Evolutionary conservation across 2,113 vertebrate species (phyloP).

Genomic region (Sinocyclocheilus anophthalmus): DNA sequence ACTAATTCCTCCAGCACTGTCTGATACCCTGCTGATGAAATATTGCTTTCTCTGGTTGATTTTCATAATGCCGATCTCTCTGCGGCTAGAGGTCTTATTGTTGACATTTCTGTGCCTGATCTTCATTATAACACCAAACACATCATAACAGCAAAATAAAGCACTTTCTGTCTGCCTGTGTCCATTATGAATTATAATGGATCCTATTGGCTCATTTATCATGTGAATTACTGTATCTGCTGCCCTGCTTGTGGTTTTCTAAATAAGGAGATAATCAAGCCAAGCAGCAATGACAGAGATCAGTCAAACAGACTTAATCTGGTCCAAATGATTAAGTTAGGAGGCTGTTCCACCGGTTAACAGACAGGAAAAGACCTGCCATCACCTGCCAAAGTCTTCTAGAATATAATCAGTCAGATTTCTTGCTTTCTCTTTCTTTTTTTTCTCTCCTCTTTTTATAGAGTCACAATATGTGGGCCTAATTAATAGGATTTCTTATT

Average conservation of each 20-base stretch:
- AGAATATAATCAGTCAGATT: neutral
- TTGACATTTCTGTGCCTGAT: neutral
- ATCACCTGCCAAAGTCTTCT: constrained; percentile 27
- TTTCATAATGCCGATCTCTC: neutral
- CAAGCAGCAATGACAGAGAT: constrained; percentile 24
- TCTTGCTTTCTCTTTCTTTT: neutral
- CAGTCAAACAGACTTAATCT: constrained; percentile 11
- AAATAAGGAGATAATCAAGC: constrained; percentile 20
- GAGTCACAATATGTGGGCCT: constrained; percentile 12
- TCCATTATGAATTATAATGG: constrained; percentile 5
- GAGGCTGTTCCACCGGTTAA: constrained; percentile 7
- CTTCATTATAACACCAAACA: neutral
- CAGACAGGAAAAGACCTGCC: constrained; percentile 18
- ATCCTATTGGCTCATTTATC: constrained; percentile 5
- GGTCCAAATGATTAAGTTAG: constrained; percentile 26
- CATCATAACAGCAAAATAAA: neutral
- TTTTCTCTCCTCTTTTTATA: neutral
- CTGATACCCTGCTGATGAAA: constrained; percentile 19
- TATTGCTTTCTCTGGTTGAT: neutral
- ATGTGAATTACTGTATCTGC: constrained; percentile 27
- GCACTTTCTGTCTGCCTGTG: neutral
- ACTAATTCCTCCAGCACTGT: neutral
- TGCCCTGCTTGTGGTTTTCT: constrained; percentile 7
- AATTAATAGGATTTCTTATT: constrained; percentile 41
- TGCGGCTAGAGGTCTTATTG: neutral